Percentiles rank a stretch among this genome's conserved stretches.
Evolutionary conservation across 2,888 invertebrate species (phyloP).

Genomic region (Agriopis marginaria): DNA sequence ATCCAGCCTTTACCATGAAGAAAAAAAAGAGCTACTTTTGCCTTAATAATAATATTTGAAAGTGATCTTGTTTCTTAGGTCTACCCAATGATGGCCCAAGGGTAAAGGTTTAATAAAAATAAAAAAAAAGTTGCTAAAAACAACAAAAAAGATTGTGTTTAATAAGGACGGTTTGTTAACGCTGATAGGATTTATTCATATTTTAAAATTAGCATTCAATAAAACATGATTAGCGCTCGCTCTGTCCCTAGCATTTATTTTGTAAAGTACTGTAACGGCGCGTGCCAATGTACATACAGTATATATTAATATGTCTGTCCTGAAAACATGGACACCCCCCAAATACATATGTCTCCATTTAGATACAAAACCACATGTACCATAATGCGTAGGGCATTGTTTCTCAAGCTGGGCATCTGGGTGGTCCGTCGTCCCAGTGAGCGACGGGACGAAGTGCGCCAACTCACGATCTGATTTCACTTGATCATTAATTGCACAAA

Average conservation of each 20-base stretch:
- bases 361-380: conserved; percentile 23
- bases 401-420: background rate
- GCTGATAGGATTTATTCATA: conserved; percentile 13
- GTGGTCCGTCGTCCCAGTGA: background rate
- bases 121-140: background rate
- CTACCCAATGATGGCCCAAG: background rate
- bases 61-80: too few relatives aligned
- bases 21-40: background rate
- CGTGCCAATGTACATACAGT: background rate
- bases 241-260: conserved; percentile 13
- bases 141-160: conserved; percentile 2
- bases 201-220: conserved; percentile 14
- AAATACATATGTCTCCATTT: conserved; percentile 19
- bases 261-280: conserved; percentile 11
- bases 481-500: background rate
- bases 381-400: conserved; percentile 13
- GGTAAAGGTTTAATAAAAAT: conserved; percentile 1
- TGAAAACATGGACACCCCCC: conserved; percentile 13
- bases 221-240: conserved; percentile 25
- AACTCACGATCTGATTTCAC: background rate
- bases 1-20: too few relatives aligned
- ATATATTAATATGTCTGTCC: background rate
- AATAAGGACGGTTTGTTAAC: background rate
- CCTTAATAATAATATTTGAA: background rate
- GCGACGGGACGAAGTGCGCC: background rate